A percentile compares a stretch with the other conserved stretches of the same genome.
Evolutionary conservation across 2,113 vertebrate genomes (phyloP).

Genomic region (Stigmatopora argus): DNA sequence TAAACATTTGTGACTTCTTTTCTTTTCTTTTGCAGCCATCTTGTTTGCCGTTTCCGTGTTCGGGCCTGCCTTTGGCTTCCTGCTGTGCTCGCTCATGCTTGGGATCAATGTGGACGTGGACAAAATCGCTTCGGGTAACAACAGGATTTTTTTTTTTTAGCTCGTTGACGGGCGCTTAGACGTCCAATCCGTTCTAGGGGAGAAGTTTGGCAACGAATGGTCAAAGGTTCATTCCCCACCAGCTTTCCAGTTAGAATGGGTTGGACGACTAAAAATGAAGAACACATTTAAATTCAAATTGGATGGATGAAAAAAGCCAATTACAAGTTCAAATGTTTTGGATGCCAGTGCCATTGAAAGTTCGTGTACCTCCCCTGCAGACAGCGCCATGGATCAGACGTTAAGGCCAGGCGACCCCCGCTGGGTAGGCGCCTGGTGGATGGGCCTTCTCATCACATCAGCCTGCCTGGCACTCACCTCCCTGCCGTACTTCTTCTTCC

Average conservation of each 20-base stretch:
- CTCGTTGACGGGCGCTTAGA: no score
- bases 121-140: conserved; percentile 69
- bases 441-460: conserved; percentile 83
- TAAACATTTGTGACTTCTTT: background rate
- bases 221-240: no score
- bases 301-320: no score
- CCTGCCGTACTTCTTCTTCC: conserved; percentile 94
- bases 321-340: no score
- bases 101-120: conserved; percentile 86
- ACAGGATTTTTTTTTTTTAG: no score
- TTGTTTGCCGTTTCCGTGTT: conserved; percentile 88
- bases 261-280: no score
- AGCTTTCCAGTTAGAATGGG: no score
- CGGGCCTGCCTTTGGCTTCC: conserved; percentile 85
- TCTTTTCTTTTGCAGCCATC: conserved; percentile 76
- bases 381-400: conserved; percentile 32
- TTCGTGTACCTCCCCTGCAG: conserved; percentile 26
- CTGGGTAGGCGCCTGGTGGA: conserved; percentile 98
- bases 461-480: conserved; percentile 78
- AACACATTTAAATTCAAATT: no score
- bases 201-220: no score
- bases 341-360: no score
- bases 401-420: conserved; percentile 77
- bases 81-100: conserved; percentile 83
- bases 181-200: no score